Percentiles rank a stretch among this genome's conserved stretches.
Conservation (phyloP, 2,113 vertebrate species). For the Paedocypris sp. region DNA sequence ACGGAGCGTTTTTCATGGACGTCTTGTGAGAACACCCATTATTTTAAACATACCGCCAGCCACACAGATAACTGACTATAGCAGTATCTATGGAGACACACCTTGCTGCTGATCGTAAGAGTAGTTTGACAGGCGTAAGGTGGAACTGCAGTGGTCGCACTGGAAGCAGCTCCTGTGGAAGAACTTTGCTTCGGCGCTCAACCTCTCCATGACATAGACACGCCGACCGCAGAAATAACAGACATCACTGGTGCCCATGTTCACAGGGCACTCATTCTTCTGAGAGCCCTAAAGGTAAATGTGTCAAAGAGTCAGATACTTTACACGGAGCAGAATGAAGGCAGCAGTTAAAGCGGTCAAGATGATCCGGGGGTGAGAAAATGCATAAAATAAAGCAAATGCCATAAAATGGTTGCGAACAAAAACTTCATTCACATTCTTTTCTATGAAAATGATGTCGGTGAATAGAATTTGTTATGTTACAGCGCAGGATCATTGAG, state of each 20-base stretch:
- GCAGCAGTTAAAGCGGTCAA: neutral
- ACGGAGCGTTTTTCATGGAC: neutral
- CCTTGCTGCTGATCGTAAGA: constrained; percentile 69
- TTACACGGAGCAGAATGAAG: too few species aligned
- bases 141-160: constrained; percentile 71
- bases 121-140: constrained; percentile 68
- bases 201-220: constrained; percentile 88
- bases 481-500: neutral
- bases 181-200: constrained; percentile 87
- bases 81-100: constrained; percentile 33
- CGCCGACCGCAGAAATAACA: constrained; percentile 83
- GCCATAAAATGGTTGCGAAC: too few species aligned
- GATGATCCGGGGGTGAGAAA: neutral
- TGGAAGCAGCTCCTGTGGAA: constrained; percentile 94
- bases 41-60: neutral
- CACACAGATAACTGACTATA: neutral
- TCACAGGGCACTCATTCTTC: constrained; percentile 2
- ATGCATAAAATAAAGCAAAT: neutral
- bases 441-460: neutral
- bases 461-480: neutral
- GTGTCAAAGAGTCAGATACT: too few species aligned
- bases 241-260: constrained; percentile 59
- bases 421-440: neutral
- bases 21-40: neutral
- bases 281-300: neutral